phyloP scores from a whole-genome alignment of 23 tunicate species.

The Styela clava region DNA sequence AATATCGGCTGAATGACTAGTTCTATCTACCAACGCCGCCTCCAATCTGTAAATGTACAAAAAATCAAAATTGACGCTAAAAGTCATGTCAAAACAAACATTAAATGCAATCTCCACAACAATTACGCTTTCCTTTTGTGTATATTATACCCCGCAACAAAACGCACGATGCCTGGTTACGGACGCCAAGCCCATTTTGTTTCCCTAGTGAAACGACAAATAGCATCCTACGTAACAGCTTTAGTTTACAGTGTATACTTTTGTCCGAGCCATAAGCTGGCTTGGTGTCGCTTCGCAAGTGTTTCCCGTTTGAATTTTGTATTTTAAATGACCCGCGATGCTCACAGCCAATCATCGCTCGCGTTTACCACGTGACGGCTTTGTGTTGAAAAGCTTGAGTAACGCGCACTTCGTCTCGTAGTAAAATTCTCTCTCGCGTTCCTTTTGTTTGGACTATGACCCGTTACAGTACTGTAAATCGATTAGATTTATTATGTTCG shows the following conservation, averaged over 20 bases:
- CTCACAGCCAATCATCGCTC: slow-evolving; percentile 43
- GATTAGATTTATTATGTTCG: neutral
- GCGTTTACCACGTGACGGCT: slow-evolving; percentile 46
- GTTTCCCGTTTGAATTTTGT: slow-evolving; percentile 34
- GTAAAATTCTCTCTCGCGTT: slow-evolving; percentile 29
- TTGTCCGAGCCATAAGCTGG: neutral
- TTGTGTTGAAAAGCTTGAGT: neutral
- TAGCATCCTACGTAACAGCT: slow-evolving; percentile 30
- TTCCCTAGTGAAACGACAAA: slow-evolving; percentile 21
- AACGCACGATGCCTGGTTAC: slow-evolving; percentile 22
- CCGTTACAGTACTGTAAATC: neutral
- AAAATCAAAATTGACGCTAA: neutral
- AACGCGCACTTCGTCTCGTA: slow-evolving; percentile 9
- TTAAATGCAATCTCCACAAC: slow-evolving; percentile 18
- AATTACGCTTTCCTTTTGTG: neutral
- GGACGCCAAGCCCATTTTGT: slow-evolving; percentile 17
- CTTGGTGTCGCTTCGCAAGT: slow-evolving; percentile 16
- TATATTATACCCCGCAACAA: neutral
- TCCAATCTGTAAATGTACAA: slow-evolving; percentile 11
- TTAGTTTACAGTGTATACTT: neutral
- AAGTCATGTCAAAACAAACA: slow-evolving; percentile 12
- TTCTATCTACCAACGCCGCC: neutral
- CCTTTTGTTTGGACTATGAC: slow-evolving; percentile 8
- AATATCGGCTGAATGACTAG: too few relatives aligned
- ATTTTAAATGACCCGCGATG: slow-evolving; percentile 85